Evolutionary conservation across 1,140 invertebrate species (phyloP).

Genomic region (Phenacoccus solenopsis): DNA sequence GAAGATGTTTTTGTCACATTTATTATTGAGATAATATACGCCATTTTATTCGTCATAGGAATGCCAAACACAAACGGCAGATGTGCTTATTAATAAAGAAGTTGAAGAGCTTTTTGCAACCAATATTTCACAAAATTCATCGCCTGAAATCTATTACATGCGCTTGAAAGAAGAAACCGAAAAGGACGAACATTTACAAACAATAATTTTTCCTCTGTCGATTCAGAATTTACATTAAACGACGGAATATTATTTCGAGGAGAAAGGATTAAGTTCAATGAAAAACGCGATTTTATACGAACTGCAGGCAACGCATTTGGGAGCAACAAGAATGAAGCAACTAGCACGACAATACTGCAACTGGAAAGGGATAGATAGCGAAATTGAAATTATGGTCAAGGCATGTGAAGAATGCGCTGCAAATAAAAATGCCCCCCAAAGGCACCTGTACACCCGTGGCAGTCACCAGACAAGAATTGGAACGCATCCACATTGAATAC

Average conservation of each 20-base stretch:
- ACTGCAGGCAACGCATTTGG: conserved; percentile 22
- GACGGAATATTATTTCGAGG: conserved; percentile 20
- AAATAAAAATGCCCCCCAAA: conserved; percentile 24
- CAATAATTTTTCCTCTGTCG: not conserved
- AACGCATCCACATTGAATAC: conserved; percentile 31
- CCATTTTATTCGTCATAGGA: too few relatives aligned
- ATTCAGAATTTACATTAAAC: not conserved
- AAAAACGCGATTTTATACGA: conserved; percentile 16
- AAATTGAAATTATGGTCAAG: conserved; percentile 26
- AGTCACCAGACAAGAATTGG: conserved; percentile 26
- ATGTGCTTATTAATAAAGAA: not conserved
- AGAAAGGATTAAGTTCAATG: conserved; percentile 14
- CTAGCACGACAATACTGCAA: conserved; percentile 20
- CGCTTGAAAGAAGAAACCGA: too few relatives aligned
- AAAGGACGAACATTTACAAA: not conserved
- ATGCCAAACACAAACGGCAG: not conserved
- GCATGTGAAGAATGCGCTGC: conserved; percentile 23
- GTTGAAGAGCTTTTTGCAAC: not conserved
- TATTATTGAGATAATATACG: too few relatives aligned
- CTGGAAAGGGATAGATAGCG: conserved; percentile 8
- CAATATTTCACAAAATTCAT: not conserved
- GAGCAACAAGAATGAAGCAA: conserved; percentile 33
- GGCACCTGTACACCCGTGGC: conserved; percentile 25
- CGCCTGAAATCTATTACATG: too few relatives aligned
- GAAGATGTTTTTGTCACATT: too few relatives aligned